phyloP scores from a whole-genome alignment of 2,113 vertebrate species.

The Cryptoleucopteryx plumbea region DNA sequence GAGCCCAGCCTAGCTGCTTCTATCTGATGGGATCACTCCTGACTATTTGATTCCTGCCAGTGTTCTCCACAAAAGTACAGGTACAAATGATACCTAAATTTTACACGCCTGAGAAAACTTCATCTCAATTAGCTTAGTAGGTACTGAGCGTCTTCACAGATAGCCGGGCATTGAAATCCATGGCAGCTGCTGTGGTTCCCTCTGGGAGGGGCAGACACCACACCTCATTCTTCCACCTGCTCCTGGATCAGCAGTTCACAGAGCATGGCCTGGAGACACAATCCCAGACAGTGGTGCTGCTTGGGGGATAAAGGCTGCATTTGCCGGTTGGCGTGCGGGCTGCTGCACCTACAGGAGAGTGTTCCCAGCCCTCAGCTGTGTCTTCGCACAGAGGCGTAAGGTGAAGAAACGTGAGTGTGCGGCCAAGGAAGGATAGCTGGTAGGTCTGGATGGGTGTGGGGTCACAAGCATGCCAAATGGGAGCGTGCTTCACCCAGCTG shows the following conservation, averaged over 20 bases:
- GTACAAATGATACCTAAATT: not conserved
- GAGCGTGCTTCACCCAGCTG: not conserved
- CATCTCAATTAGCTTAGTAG: not conserved
- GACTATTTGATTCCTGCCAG: not conserved
- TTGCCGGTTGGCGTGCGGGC: accelerated
- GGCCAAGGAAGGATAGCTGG: not conserved
- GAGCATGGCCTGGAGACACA: not conserved
- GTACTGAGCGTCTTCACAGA: not conserved
- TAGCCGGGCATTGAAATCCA: accelerated
- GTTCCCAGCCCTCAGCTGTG: not conserved
- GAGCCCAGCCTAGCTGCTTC: not conserved
- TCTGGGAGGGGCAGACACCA: not conserved
- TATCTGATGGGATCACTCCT: not conserved
- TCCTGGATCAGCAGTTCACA: not conserved
- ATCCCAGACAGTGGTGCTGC: not conserved
- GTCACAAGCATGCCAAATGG: not conserved
- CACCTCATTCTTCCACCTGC: not conserved
- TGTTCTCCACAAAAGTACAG: not conserved
- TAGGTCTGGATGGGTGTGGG: not conserved
- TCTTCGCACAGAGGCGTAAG: accelerated
- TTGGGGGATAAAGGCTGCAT: not conserved
- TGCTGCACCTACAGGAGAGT: not conserved
- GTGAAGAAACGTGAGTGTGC: accelerated
- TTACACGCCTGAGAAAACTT: not conserved
- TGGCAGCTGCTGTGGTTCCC: accelerated